phyloP scores from a whole-genome alignment of 1,140 invertebrate genomes.

The Pristionchus pacificus region DNA sequence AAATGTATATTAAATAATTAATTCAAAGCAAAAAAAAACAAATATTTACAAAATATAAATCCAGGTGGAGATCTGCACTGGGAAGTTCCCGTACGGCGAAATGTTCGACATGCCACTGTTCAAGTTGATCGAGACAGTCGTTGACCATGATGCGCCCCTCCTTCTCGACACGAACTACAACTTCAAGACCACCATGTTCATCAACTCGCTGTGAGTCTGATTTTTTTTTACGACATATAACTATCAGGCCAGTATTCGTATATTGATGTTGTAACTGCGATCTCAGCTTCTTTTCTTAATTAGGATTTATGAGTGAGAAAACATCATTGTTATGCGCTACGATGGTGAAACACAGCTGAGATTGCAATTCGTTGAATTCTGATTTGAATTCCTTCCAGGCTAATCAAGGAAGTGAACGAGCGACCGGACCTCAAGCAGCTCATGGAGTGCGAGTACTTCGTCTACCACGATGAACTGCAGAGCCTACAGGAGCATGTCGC shows the following conservation, averaged over 20 bases:
- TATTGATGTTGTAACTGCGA: constrained; percentile 2
- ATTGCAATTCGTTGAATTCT: too few species aligned
- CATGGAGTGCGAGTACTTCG: constrained; percentile 21
- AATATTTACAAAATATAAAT: constrained; percentile 1
- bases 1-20: too few species aligned
- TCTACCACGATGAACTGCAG: neutral
- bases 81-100: constrained; percentile 46
- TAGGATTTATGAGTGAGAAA: neutral
- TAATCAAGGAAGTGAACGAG: constrained; percentile 18
- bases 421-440: constrained; percentile 21
- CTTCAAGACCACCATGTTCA: constrained; percentile 34
- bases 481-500: constrained; percentile 8
- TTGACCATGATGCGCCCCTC: constrained; percentile 47
- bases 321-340: too few species aligned
- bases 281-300: constrained; percentile 1
- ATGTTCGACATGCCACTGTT: constrained; percentile 44
- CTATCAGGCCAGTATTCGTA: constrained; percentile 4
- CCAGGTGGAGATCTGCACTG: constrained; percentile 47
- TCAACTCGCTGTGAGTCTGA: constrained; percentile 44
- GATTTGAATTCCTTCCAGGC: constrained; percentile 16
- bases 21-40: neutral
- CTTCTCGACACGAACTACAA: constrained; percentile 34
- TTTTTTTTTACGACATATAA: neutral
- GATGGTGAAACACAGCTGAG: too few species aligned
- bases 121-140: constrained; percentile 48